Evolutionary conservation across 2,888 invertebrate genomes (phyloP), one percentile per base, ranked within the genome.

Genomic region (Nemoura dubitans): DNA sequence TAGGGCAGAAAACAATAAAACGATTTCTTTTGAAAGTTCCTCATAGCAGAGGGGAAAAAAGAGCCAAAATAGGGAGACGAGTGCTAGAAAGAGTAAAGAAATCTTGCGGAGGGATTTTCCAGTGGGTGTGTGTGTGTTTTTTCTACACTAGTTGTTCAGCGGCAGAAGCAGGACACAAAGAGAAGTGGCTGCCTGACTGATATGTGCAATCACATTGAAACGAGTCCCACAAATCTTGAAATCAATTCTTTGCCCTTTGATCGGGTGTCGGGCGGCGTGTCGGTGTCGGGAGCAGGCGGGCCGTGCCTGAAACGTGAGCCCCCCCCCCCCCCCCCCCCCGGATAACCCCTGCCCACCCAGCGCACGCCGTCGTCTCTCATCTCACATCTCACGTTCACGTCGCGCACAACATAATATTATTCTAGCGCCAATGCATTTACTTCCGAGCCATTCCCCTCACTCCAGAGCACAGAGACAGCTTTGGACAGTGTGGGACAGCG

Each of bases 1-100:
- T 84, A 84, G 76, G 84, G 76, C 76, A 84, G 84, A 84, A 83
- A 84, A 84, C 84, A 84, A 84, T 84, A 76, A 84, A 84, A 84
- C 84, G 84, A 27, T 84, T 76, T 59, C 84, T 26, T 83, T 84
- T 84, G 76, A 84, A 76, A 59, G 84, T 84, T 84, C 84, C 59
- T 10, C 59, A 3, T 59, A 16, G 59, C 59, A 59, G 59, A 59
- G 59, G 2, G 21, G 14, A 59, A 59, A 59, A 59, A 14, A 7
- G 59, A 76, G 59, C 26, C 25, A 84, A 84, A 84, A 84, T 81
- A 28, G 30, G 28, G 84, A n/a, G 10, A 84, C 83, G 26, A 26
- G 84, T 84, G 84, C 27, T 59, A 14, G 76, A 84, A 84, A 28
- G 76, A 84, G 84, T 27, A 76, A 27, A 29, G 84, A 28, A 30